Evolutionary conservation across 2,113 vertebrate genomes (phyloP), one percentile per base, ranked within the genome.

Genomic region (Acrocephalus arundinaceus): DNA sequence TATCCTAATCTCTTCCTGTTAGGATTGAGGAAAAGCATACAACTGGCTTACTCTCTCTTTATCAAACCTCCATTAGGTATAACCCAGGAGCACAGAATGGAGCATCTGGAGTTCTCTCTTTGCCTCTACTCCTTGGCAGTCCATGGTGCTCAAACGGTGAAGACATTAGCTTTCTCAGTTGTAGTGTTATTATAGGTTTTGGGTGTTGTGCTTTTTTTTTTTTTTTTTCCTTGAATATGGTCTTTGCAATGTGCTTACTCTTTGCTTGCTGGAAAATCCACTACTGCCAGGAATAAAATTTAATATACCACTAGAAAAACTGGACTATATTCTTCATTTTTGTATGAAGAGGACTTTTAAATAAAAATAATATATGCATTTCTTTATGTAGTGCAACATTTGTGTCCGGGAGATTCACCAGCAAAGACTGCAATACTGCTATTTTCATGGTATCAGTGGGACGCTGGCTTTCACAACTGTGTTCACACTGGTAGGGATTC

Each of bases 121-220:
- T 83, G 11, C 35, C 61, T 76, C 45, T 80, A 37, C 24, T 76
- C 33, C 15, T 63, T 67, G 17, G 17, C 33, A 86, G 30, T 43
- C 15, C 37, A 63, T 15, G 9, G 16, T 35, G 57, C 8, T n/a
- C 30, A 65, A 18, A 68, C 0, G 39, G 8, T 48, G 20, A 63
- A 87, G 35, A 20, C 3, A 30, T 13, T 57, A 27, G 6, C 12
- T 57, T 91, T 84, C 33, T 57, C 41, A 87, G 1, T 41, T 16
- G 9, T 13, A 49, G 8, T 37, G 7, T 54, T 84, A 7, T 24
- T 57, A 27, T 1, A 48, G 13, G 7, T 10, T 24, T 63, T 65
- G 28, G 10, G 2, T 59, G 9, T 0, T 74, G 62, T 28, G 7
- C 7, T 3, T 0, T 11, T 82, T 57, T 70, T 18, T 13, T 39